phyloP scores from a whole-genome alignment of 2,113 vertebrate species.

The Picathartes gymnocephalus region DNA sequence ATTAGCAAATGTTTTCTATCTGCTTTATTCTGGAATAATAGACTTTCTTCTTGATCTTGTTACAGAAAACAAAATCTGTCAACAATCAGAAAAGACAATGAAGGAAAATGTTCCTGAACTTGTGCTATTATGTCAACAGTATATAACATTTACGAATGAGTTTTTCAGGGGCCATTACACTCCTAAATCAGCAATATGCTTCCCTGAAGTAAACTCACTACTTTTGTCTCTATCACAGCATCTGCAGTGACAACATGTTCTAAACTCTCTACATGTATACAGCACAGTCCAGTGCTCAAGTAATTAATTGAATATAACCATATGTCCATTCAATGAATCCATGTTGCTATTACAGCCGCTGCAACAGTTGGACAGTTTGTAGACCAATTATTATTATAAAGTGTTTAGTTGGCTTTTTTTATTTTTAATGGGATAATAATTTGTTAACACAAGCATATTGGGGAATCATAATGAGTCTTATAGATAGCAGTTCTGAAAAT shows the following conservation, averaged over 20 bases:
- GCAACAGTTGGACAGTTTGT: constrained; percentile 15
- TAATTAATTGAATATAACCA: constrained; percentile 9
- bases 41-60: not conserved
- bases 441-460: not conserved
- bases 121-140: not conserved
- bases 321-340: not conserved
- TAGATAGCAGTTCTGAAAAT: not conserved
- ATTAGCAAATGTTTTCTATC: not conserved
- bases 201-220: not conserved
- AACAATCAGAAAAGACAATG: not conserved
- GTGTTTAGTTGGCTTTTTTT: not conserved
- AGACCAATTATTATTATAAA: not conserved
- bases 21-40: not conserved
- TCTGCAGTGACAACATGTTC: constrained; percentile 25
- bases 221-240: not conserved
- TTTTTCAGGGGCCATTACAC: constrained; percentile 12
- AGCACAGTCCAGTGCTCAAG: not conserved
- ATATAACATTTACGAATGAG: not conserved
- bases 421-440: not conserved
- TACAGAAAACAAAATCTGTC: constrained; percentile 7
- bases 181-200: constrained; percentile 16
- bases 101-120: constrained; percentile 14
- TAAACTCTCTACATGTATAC: not conserved
- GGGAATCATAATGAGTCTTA: not conserved
- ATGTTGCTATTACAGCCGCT: not conserved